Percentiles rank a stretch among this genome's conserved stretches.
phyloP scores from a whole-genome alignment of 2,113 vertebrate species.

The Alligator mississippiensis region DNA sequence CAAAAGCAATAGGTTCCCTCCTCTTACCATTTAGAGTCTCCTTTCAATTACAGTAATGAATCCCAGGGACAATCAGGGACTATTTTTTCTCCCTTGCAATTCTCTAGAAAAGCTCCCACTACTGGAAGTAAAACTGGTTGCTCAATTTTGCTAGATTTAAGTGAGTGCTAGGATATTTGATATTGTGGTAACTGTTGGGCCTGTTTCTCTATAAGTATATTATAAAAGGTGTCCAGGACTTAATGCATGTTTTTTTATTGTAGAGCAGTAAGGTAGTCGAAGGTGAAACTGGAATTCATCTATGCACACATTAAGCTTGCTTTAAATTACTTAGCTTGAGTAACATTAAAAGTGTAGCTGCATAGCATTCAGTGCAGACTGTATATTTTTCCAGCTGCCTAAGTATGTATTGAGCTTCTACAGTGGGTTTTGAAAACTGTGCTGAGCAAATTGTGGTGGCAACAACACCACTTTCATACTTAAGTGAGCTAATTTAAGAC shows the following conservation, averaged over 20 bases:
- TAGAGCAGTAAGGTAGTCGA: not conserved
- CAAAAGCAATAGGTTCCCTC: not conserved
- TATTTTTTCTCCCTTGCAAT: not conserved
- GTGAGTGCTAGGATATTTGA: not conserved
- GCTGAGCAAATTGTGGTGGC: too few relatives aligned
- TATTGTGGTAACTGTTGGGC: not conserved
- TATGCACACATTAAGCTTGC: too few relatives aligned
- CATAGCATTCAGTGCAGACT: too few relatives aligned
- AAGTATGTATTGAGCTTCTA: too few relatives aligned
- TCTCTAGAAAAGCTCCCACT: not conserved
- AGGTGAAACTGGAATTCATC: too few relatives aligned
- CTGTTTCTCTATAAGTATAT: not conserved
- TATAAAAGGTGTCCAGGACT: not conserved
- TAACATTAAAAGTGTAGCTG: too few relatives aligned
- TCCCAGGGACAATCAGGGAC: not conserved
- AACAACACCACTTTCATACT: too few relatives aligned
- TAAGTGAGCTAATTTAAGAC: not conserved
- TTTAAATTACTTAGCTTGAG: too few relatives aligned
- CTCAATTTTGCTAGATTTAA: not conserved
- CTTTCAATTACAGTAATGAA: not conserved
- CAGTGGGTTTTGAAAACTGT: too few relatives aligned
- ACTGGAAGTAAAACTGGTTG: not conserved
- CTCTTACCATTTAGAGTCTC: not conserved
- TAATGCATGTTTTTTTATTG: not conserved
- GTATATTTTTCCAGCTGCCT: too few relatives aligned